phyloP scores from a whole-genome alignment of 1,140 invertebrate species.

The Eurosta solidaginis region DNA sequence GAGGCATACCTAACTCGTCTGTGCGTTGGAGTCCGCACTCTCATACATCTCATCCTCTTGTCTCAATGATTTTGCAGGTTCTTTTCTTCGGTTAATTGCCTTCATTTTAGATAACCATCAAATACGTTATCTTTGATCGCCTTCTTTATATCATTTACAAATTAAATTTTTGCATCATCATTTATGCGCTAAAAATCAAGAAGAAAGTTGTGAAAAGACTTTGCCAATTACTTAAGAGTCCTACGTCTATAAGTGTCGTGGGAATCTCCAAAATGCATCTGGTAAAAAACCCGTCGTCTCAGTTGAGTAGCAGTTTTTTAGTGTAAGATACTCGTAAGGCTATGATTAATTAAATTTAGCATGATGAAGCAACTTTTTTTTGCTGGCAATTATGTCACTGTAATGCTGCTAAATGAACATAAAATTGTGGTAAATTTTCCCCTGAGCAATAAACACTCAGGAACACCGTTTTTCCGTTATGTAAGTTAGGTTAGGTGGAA shows the following conservation, averaged over 20 bases:
- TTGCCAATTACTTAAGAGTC: not conserved
- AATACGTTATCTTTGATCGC: not conserved
- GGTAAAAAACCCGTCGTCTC: not conserved
- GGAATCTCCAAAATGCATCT: not conserved
- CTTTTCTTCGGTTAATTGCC: not conserved
- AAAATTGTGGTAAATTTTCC: too few relatives aligned
- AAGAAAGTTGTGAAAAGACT: not conserved
- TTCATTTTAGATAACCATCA: not conserved
- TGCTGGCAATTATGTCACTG: not conserved
- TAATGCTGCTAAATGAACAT: too few relatives aligned
- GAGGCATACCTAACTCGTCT: not conserved
- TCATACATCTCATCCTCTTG: not conserved
- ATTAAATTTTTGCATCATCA: slow-evolving; percentile 12
- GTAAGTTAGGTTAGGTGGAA: too few relatives aligned
- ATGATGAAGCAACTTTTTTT: not conserved
- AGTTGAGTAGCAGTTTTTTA: not conserved
- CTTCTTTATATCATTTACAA: not conserved
- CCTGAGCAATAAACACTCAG: too few relatives aligned
- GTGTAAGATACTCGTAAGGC: not conserved
- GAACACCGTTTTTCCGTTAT: too few relatives aligned
- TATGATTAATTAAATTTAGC: not conserved
- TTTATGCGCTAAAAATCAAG: slow-evolving; percentile 3
- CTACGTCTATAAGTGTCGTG: not conserved
- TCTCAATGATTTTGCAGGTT: not conserved
- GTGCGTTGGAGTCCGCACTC: not conserved